Conservation (phyloP, 1,140 invertebrate genomes). For the Gonioctena quinquepunctata region DNA sequence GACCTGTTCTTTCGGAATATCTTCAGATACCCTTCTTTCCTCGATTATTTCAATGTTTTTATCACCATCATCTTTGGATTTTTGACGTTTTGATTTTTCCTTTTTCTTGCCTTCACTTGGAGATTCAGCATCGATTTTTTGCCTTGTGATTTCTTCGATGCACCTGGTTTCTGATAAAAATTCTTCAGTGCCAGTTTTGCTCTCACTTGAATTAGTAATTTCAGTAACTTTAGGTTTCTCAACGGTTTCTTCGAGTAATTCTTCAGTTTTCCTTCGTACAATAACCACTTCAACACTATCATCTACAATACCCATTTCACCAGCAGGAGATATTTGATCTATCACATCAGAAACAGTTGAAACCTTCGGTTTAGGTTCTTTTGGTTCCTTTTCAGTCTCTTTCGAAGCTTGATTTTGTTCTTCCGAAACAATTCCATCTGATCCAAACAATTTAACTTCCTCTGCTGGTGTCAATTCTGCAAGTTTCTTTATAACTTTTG, state of each 20-base stretch:
- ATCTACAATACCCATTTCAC: neutral
- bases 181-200: neutral
- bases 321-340: neutral
- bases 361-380: neutral
- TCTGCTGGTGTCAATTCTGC: constrained; percentile 9
- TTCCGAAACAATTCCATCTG: neutral
- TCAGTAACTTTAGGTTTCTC: neutral
- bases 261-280: neutral
- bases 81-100: neutral
- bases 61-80: too few species aligned
- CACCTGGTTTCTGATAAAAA: neutral
- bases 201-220: neutral
- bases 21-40: neutral
- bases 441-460: constrained; percentile 19
- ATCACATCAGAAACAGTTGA: too few species aligned
- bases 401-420: neutral
- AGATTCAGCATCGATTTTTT: neutral
- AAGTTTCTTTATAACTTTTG: neutral
- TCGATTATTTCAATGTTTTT: constrained; percentile 25
- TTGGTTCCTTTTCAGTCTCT: neutral
- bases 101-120: constrained; percentile 13
- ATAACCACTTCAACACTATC: neutral
- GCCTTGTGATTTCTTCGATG: neutral
- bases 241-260: neutral
- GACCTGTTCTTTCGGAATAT: neutral